Percentiles rank a stretch among this genome's conserved stretches.
These are phyloP conservation scores for Pristionchus japonicus DNA, from an alignment of 2,888 invertebrate genomes.

Conservation along the genomic window DNA sequence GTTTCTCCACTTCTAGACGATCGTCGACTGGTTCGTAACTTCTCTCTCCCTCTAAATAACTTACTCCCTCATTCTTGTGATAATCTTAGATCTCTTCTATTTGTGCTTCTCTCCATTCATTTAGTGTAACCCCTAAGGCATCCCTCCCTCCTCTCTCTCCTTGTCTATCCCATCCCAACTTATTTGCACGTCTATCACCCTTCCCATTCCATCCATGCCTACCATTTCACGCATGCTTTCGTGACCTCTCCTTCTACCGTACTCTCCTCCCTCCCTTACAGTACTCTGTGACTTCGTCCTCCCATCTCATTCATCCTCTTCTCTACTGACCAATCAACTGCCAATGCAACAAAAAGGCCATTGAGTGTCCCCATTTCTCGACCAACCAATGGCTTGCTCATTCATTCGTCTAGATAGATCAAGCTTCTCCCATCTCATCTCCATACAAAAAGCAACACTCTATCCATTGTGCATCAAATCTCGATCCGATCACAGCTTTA, in stretches of 20 bases:
- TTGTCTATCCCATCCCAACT: not conserved
- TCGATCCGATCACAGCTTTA: conserved; percentile 12
- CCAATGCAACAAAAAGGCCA: not conserved
- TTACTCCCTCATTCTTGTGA: not conserved
- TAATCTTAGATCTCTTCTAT: conserved; percentile 9
- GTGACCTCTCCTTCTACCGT: not conserved
- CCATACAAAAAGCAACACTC: conserved; percentile 27
- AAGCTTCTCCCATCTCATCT: conserved; percentile 8
- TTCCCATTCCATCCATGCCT: conserved; percentile 32
- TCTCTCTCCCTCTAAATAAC: not conserved
- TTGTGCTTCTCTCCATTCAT: conserved; percentile 4
- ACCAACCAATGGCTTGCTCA: not conserved
- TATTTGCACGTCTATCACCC: conserved; percentile 25
- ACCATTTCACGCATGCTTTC: conserved; percentile 11
- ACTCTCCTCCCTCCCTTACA: not conserved
- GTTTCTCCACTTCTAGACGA: not conserved
- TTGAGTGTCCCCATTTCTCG: not conserved
- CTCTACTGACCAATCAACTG: conserved; percentile 14
- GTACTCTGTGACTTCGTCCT: not conserved
- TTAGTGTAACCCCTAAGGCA: conserved; percentile 37
- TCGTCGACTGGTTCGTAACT: not conserved
- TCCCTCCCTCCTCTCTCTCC: too few relatives aligned
- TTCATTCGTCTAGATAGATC: not conserved
- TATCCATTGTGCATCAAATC: not conserved
- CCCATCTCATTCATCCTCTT: not conserved